Evolutionary conservation across 2,888 invertebrate genomes (phyloP).

Genomic region (Orthosia gothica): DNA sequence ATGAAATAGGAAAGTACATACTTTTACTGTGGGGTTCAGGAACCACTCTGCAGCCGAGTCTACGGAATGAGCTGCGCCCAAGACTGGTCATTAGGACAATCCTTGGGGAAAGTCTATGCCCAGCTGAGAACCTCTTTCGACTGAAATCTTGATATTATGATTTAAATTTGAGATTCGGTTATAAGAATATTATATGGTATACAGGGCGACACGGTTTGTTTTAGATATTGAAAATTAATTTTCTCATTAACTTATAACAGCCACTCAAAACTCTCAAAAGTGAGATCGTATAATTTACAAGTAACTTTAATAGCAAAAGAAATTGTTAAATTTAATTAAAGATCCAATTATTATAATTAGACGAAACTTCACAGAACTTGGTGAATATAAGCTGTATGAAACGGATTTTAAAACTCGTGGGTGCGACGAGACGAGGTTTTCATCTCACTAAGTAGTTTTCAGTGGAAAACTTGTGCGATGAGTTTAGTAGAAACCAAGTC

Average conservation of each 20-base stretch:
- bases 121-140: neutral
- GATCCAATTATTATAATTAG: neutral
- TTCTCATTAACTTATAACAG: neutral
- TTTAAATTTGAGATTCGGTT: neutral
- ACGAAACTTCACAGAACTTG: slow-evolving; percentile 21
- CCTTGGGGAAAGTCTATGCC: too few relatives aligned
- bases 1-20: neutral
- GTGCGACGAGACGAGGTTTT: slow-evolving; percentile 3
- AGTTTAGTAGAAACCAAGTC: slow-evolving; percentile 30
- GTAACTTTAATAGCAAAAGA: too few relatives aligned
- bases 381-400: slow-evolving; percentile 1
- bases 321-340: slow-evolving; percentile 21
- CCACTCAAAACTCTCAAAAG: neutral
- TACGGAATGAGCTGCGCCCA: neutral
- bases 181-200: neutral
- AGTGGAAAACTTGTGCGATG: slow-evolving; percentile 28
- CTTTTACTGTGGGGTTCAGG: neutral
- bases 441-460: slow-evolving; percentile 41
- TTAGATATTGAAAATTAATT: neutral
- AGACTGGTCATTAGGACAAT: neutral
- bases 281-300: neutral
- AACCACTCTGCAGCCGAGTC: neutral
- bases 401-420: neutral
- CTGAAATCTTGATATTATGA: neutral
- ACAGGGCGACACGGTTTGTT: neutral